Evolutionary conservation across 2,113 vertebrate genomes (phyloP).

Genomic region (Pygoscelis antarcticus): DNA sequence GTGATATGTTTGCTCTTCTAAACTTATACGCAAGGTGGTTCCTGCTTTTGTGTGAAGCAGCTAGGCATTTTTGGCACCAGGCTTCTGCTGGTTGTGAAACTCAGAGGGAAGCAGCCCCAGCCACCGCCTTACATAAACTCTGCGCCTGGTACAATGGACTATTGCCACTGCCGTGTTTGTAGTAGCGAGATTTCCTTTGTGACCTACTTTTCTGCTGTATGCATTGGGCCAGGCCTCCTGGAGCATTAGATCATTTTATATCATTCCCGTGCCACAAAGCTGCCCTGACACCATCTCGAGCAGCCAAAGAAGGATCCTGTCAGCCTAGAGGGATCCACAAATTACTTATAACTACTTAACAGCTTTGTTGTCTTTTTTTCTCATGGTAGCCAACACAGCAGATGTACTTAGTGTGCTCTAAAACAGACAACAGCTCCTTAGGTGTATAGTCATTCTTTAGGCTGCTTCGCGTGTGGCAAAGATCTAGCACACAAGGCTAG

Average conservation of each 20-base stretch:
- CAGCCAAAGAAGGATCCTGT: background rate
- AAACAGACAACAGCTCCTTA: background rate
- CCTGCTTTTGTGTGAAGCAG: background rate
- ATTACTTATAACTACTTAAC: background rate
- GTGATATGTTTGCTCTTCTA: background rate
- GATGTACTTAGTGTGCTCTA: background rate
- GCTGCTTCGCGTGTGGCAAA: background rate
- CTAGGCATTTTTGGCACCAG: background rate
- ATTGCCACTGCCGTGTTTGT: conserved; percentile 23
- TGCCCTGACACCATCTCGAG: background rate
- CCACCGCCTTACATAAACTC: conserved; percentile 35
- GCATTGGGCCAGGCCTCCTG: background rate
- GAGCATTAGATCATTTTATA: conserved; percentile 5
- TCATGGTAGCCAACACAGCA: background rate
- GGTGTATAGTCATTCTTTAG: background rate
- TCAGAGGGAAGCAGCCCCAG: background rate
- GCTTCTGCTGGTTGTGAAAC: background rate
- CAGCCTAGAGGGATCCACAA: background rate
- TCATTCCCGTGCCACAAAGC: background rate
- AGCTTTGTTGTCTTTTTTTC: background rate
- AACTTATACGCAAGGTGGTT: background rate
- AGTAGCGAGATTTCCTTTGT: conserved; percentile 38
- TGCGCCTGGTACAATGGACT: background rate
- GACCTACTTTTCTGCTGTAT: conserved; percentile 52
- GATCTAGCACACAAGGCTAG: background rate